Evolutionary conservation across 2,113 vertebrate species (phyloP).

Genomic region (Procavia capensis): DNA sequence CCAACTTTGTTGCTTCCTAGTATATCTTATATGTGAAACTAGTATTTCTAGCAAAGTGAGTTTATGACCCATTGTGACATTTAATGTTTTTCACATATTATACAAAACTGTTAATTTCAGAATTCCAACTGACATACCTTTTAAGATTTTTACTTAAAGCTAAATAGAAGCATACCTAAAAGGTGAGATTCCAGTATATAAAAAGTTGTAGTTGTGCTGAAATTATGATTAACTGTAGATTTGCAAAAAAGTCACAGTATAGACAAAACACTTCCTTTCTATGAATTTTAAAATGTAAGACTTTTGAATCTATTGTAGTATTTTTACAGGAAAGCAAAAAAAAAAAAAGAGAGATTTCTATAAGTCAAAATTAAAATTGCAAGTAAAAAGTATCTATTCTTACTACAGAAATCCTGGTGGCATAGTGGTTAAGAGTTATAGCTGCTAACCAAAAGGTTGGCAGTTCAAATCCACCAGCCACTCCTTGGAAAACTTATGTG

Average conservation of each 20-base stretch:
- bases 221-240: neutral
- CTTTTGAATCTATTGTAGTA: neutral
- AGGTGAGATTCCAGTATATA: neutral
- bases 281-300: neutral
- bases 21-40: neutral
- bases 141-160: neutral
- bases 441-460: too few relatives aligned
- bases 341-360: too few relatives aligned
- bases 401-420: too few relatives aligned
- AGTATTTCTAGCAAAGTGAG: neutral
- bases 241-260: neutral
- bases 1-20: neutral
- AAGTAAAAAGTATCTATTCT: too few relatives aligned
- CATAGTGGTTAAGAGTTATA: too few relatives aligned
- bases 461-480: too few relatives aligned
- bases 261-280: neutral
- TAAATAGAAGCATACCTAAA: neutral
- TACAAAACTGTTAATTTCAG: neutral
- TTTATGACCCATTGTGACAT: constrained; percentile 7
- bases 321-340: neutral
- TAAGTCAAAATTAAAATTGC: too few relatives aligned
- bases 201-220: neutral
- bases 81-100: neutral
- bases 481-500: too few relatives aligned
- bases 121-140: neutral